Base-by-base conservation (phyloP, 2,888 invertebrate species). In the Torymus auratus region DNA sequence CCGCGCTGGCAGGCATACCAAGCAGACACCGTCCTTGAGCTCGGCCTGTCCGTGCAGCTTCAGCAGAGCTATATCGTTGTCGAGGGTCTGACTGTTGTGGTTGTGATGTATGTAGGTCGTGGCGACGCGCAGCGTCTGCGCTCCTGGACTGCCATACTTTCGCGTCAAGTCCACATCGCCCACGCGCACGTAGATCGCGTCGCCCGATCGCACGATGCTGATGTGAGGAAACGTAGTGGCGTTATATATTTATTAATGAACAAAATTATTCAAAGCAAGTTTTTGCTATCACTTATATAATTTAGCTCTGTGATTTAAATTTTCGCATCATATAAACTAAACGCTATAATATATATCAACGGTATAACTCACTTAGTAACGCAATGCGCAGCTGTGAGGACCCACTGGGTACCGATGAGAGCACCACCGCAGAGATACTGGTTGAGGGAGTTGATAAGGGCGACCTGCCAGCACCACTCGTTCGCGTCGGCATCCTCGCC, bases 391-490 rank as follows among this genome's bases (percentile, higher is more conserved):
- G 97, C 97, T 0, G 97, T 98, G 61, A 98, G 93, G 75, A 97
- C 97, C 98, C 98, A 98, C 90, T 97, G 97, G 0, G 97, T 97
- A 81, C 97, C 98, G 86, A 98, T 97, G 14, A 98, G 93, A 2
- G 97, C 97, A 17, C 97, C 98, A 7, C 98, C 98, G 89, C 98
- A 98, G 61, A 98, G 93, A 91, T 98, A 98, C 91, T 98, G 98
- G 92, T 98, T 98, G 79, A 97, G 92, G 0, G 97, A 96, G 92
- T 98, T 98, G 90, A 98, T 97, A 84, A 98, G 93, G 0, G 98
- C 98, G 84, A 96, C 96, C 92, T 97, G 97, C 97, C 97, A 97
- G 91, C 97, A 97, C 97, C 97, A 98, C 92, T 97, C 97, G 65
- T 96, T 97, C 80, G 97, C 95, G 85, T 95, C 95, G 1, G 97